Evolutionary conservation across 1,140 invertebrate species (phyloP), one percentile per base, ranked within the genome.

Genomic region (Drosophila simulans): DNA sequence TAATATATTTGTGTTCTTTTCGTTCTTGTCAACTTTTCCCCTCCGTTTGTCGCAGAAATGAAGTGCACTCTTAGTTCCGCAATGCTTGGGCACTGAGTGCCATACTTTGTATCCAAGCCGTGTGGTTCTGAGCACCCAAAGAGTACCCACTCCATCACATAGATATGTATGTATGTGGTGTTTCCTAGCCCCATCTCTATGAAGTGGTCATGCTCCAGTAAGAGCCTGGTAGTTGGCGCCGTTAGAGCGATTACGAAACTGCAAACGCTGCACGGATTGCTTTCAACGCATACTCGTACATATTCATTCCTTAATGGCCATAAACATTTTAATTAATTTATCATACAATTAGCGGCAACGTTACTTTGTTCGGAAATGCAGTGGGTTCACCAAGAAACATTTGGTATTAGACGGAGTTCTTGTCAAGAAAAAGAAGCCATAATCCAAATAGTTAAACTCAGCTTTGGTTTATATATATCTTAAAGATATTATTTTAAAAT

Each of bases 181-280:
- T 15, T 5, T 40, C 5, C 53, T 22, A 4, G 2, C 35, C 22
- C 45, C 45, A 13, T 25, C 20, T 46, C 11, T 48, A 53, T 45
- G 17, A 52, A 48, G 54, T 74, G 75, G 80, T 88, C 79, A 65
- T 89, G 83, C 84, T 88, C 83, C 80, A 89, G 72, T 88, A 88
- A 88, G 66, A 64, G 46, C 27, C 39, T 15, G 56, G 39, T 56
- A 45, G 48, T 49, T 45, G 59, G 42, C 40, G 60, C 83, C 80
- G 83, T 88, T 86, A 86, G 78, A 82, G 68, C 75, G 59, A 82
- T 86, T 81, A 86, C 62, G 74, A 86, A 86, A 86, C 64, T 80
- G 80, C 84, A 75, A 62, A 72, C 51, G 66, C 40, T 52, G 56
- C 73, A 63, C 64, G 53, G 54, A 77, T 55, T 77, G 73, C 42